These are phyloP conservation scores for Cossypha dichroa DNA, from an alignment of 2,797 vertebrate species.

Conservation along the genomic window DNA sequence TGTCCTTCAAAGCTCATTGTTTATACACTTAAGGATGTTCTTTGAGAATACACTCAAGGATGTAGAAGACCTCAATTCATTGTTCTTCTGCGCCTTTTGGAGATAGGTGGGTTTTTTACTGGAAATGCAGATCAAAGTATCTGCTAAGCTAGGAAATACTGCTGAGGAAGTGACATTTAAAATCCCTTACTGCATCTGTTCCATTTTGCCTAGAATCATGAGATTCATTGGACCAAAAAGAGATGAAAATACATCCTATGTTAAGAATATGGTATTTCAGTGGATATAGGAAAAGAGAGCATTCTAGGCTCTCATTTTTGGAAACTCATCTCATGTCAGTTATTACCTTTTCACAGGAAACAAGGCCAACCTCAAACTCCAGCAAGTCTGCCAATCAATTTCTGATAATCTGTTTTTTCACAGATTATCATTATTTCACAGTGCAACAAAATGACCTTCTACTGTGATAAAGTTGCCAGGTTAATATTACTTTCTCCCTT, in stretches of 20 bases:
- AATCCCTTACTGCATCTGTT: not conserved
- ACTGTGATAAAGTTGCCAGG: not conserved
- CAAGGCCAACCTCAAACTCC: not conserved
- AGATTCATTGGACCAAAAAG: not conserved
- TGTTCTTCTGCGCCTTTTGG: not conserved
- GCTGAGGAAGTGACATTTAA: not conserved
- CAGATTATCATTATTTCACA: not conserved
- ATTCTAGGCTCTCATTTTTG: not conserved
- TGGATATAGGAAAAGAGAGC: not conserved
- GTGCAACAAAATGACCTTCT: not conserved
- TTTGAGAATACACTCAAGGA: not conserved
- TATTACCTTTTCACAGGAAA: not conserved
- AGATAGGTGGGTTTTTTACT: fast-evolving
- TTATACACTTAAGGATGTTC: not conserved
- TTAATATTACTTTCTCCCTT: not conserved
- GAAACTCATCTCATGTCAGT: not conserved
- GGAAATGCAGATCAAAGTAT: fast-evolving
- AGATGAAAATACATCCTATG: not conserved
- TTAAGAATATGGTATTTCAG: not conserved
- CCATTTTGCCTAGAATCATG: not conserved
- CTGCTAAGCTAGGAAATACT: not conserved
- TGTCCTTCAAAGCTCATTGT: not conserved
- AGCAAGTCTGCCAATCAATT: not conserved
- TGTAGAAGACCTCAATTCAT: not conserved
- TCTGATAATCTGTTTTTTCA: not conserved